Evolutionary conservation across 2,797 vertebrate genomes (phyloP).

Genomic region (Mionectes olivaceus): DNA sequence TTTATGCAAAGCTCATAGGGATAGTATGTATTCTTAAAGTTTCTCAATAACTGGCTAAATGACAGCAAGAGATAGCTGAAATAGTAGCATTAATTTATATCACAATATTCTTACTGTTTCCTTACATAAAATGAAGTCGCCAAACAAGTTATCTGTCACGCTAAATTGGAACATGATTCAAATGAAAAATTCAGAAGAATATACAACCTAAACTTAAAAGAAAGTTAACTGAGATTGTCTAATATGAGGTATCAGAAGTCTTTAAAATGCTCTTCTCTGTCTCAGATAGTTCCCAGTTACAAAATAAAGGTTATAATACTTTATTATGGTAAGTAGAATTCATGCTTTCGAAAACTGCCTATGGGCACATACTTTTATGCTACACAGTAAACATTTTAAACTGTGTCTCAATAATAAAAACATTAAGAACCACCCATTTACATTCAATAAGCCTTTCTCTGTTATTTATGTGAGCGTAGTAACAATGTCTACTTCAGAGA

Average conservation of each 20-base stretch:
- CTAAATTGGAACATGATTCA: not conserved
- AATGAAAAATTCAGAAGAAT: not conserved
- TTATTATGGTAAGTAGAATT: constrained; percentile 64
- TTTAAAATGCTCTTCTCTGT: not conserved
- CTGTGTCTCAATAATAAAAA: constrained; percentile 37
- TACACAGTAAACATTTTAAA: constrained; percentile 55
- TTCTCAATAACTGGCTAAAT: not conserved
- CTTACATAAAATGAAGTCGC: not conserved
- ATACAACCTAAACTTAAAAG: constrained; percentile 15
- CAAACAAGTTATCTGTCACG: not conserved
- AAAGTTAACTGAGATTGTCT: not conserved
- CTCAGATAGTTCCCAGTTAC: constrained; percentile 35
- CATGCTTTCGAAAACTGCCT: constrained; percentile 57
- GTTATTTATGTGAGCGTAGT: not conserved
- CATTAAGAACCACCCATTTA: not conserved
- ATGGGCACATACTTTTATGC: not conserved
- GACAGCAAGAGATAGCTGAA: not conserved
- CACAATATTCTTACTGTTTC: not conserved
- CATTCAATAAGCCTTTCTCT: not conserved
- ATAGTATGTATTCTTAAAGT: not conserved
- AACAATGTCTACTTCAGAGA: not conserved
- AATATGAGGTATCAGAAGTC: not conserved
- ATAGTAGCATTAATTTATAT: not conserved
- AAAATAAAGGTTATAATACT: constrained; percentile 63
- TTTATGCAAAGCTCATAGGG: not conserved